phyloP scores from a whole-genome alignment of 2,113 vertebrate species.

The Salvator merianae region DNA sequence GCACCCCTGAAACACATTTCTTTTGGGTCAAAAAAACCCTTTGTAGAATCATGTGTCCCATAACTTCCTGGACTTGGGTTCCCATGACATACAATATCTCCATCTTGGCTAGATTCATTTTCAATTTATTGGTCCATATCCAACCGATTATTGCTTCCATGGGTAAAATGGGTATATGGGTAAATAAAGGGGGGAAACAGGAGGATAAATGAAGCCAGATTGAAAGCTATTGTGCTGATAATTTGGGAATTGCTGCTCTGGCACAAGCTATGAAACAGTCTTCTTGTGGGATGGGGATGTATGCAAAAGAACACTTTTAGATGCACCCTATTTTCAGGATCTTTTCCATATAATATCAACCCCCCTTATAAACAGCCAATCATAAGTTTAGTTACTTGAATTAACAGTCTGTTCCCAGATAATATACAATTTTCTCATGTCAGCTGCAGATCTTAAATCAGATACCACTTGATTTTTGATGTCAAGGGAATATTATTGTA shows the following conservation, averaged over 20 bases:
- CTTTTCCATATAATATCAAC: background rate
- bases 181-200: too few species aligned
- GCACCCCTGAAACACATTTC: too few species aligned
- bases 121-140: background rate
- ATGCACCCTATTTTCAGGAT: background rate
- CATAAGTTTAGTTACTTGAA: conserved; percentile 5
- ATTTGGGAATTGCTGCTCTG: background rate
- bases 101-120: background rate
- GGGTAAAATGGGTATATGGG: too few species aligned
- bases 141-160: background rate
- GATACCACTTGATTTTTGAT: background rate
- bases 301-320: background rate
- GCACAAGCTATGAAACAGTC: background rate
- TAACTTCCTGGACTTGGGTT: too few species aligned
- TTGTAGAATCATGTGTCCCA: too few species aligned
- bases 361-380: background rate
- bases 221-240: too few species aligned
- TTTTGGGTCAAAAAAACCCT: too few species aligned
- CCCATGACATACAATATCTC: too few species aligned
- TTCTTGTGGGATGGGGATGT: background rate
- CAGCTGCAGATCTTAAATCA: background rate
- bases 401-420: background rate
- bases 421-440: background rate
- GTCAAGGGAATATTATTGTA: conserved; percentile 1
- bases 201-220: too few species aligned